These are phyloP conservation scores for Heliconius cydno DNA, from an alignment of 2,888 invertebrate species.

Conservation along the genomic window DNA sequence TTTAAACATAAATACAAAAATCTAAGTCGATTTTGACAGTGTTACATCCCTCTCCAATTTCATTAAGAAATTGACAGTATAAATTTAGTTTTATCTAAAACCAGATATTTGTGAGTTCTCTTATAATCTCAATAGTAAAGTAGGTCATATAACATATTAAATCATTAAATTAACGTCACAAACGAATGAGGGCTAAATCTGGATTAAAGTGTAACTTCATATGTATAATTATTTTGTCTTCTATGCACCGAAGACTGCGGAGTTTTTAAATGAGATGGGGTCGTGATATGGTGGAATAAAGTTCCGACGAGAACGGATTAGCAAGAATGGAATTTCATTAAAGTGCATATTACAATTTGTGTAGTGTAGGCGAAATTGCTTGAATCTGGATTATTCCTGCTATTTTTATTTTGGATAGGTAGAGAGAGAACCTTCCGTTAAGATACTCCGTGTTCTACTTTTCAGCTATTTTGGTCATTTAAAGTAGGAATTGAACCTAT, in stretches of 20 bases:
- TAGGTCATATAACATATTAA: not conserved
- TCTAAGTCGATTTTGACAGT: not conserved
- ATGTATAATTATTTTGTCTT: too few relatives aligned
- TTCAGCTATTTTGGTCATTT: too few relatives aligned
- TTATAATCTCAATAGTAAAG: not conserved
- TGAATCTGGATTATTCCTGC: constrained; percentile 30
- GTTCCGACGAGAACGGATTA: constrained; percentile 46
- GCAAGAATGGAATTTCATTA: constrained; percentile 47
- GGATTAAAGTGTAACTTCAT: constrained; percentile 30
- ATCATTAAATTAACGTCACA: not conserved
- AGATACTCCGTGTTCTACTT: too few relatives aligned
- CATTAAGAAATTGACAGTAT: too few relatives aligned
- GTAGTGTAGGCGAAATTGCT: constrained; percentile 43
- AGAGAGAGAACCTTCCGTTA: not conserved
- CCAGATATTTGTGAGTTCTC: not conserved
- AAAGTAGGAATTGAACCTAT: not conserved
- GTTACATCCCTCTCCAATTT: too few relatives aligned
- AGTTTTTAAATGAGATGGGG: constrained; percentile 46
- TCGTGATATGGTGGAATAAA: constrained; percentile 46
- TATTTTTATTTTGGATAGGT: not conserved
- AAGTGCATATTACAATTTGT: constrained; percentile 41
- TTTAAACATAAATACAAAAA: not conserved
- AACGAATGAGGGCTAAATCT: not conserved
- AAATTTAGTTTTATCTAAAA: not conserved
- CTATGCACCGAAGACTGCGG: constrained; percentile 23